Conservation (phyloP, 2,113 vertebrate species). For the Casuarius casuarius region DNA sequence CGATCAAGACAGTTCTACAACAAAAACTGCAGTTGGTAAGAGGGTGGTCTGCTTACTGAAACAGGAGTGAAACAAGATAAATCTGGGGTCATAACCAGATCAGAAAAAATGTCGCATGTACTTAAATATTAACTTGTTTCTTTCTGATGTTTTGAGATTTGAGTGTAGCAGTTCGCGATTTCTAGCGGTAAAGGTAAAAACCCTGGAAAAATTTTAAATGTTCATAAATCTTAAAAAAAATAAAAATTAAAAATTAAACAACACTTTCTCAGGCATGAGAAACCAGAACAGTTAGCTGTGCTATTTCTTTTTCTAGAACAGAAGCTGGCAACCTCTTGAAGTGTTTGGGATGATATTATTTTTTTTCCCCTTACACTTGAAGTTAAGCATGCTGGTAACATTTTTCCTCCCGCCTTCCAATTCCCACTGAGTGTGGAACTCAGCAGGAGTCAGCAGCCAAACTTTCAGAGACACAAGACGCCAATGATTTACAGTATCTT, state of each 20-base stretch:
- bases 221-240: not conserved
- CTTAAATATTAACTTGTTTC: not conserved
- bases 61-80: not conserved
- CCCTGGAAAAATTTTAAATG: not conserved
- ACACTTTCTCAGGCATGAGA: not conserved
- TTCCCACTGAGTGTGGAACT: not conserved
- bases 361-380: not conserved
- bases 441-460: not conserved
- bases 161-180: not conserved
- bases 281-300: not conserved
- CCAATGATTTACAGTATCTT: not conserved
- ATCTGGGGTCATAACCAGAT: not conserved
- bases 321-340: not conserved
- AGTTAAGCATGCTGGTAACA: not conserved
- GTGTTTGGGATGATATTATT: not conserved
- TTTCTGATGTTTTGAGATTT: not conserved
- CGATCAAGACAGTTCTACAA: accelerated
- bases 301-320: not conserved
- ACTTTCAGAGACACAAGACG: not conserved
- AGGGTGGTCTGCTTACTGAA: not conserved
- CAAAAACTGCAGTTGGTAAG: not conserved
- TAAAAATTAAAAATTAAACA: not conserved
- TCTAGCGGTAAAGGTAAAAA: not conserved
- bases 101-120: not conserved
- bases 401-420: not conserved